Conservation (phyloP, 2,113 vertebrate genomes). For the Apeltes quadracus region DNA sequence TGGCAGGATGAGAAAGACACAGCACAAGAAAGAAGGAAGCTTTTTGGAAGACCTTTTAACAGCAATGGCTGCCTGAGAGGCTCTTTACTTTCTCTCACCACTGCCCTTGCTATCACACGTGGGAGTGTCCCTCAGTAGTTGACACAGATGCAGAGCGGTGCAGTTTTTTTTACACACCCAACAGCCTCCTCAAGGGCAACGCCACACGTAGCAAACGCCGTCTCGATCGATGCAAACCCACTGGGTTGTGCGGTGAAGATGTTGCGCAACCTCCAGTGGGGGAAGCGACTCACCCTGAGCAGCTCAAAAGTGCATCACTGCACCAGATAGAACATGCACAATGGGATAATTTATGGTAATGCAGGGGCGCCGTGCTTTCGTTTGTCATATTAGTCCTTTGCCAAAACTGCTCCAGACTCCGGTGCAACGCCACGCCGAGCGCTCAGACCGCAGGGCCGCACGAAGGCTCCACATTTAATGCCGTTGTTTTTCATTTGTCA, state of each 20-base stretch:
- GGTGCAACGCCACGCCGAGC: not conserved
- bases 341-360: slow-evolving; percentile 56
- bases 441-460: not conserved
- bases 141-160: slow-evolving; percentile 41
- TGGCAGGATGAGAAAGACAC: slow-evolving; percentile 30
- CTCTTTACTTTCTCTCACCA: slow-evolving; percentile 34
- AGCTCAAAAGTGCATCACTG: slow-evolving; percentile 9
- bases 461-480: no score
- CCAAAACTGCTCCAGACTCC: slow-evolving; percentile 17
- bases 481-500: slow-evolving; percentile 9
- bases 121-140: slow-evolving; percentile 31
- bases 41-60: slow-evolving; percentile 21
- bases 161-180: slow-evolving; percentile 20
- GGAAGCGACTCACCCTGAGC: slow-evolving; percentile 12
- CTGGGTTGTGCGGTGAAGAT: not conserved
- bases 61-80: slow-evolving; percentile 10
- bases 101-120: slow-evolving; percentile 57
- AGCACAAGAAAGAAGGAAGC: slow-evolving; percentile 8
- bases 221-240: slow-evolving; percentile 7
- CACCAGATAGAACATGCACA: slow-evolving; percentile 2
- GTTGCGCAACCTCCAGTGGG: slow-evolving; percentile 13
- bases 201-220: slow-evolving; percentile 6
- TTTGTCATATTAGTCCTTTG: slow-evolving; percentile 29
- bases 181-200: slow-evolving; percentile 58
- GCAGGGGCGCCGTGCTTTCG: slow-evolving; percentile 18